Evolutionary conservation across 2,113 vertebrate species (phyloP), one percentile per base, ranked within the genome.

Genomic region (Oreochromis spilurus): DNA sequence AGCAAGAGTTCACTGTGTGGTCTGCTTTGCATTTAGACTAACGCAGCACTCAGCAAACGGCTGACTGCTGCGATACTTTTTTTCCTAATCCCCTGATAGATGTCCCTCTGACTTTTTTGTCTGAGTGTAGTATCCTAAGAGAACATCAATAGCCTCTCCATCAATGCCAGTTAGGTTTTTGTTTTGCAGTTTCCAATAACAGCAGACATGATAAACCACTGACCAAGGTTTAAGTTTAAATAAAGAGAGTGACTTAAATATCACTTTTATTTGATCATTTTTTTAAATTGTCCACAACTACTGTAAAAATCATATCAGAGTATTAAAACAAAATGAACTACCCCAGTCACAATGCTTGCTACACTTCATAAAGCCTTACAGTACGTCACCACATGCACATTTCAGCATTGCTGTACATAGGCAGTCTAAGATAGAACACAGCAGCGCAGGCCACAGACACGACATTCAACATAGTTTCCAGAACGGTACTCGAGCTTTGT

Each of bases 241-340:
- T 79, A 26, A 67, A 79, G 21, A 85, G 13, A 62, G 65, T n/a
- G 24, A 80, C 82, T 93, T 80, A 19, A 65, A 89, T 77, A 50
- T 52, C 45, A 77, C 62, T 91, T 65, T 12, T 7, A 48, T 88
- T 94, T 95, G 91, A 93, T 94, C 95, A 88, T 60, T 48, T 84
- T 85, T 83, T 84, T 10, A 85, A 89, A 84, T 65, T n/a, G 81
- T 70, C 58, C 91, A 94, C 88, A 92, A 87, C 84, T 88, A 92
- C 77, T 81, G 88, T 95, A 95, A 93, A 95, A 96, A 96, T 95
- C 84, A 94, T 93, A 87, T 87, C 79, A 82, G 82, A 92, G 82
- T 80, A 83, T 84, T 77, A 21, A 91, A 88, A 92, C 48, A 77
- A 84, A 79, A 84, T 67, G 6, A 87, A 85, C 83, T 81, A 90